Percentiles rank a stretch among this genome's conserved stretches.
Evolutionary conservation across 2,113 vertebrate genomes (phyloP).

Genomic region (Eleginops maclovinus): DNA sequence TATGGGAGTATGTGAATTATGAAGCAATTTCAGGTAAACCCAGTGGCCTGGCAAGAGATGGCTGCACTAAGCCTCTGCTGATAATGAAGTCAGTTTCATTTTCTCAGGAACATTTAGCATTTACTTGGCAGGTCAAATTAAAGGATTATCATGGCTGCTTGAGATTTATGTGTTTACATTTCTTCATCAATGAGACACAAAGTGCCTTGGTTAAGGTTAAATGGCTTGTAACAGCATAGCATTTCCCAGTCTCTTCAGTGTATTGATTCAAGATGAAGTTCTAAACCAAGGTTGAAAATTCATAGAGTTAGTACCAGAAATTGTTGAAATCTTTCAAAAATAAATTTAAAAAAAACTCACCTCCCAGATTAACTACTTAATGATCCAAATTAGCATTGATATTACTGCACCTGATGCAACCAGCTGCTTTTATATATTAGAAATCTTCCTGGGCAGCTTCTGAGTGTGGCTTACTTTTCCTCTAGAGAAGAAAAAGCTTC

Average conservation of each 20-base stretch:
- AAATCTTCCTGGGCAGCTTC: neutral
- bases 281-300: slow-evolving; percentile 5
- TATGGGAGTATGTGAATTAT: slow-evolving; percentile 6
- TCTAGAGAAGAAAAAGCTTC: neutral
- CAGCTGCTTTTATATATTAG: neutral
- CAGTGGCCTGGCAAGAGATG: neutral
- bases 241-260: slow-evolving; percentile 11
- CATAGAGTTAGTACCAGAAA: neutral
- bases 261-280: slow-evolving; percentile 15
- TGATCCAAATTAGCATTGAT: neutral
- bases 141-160: slow-evolving; percentile 11
- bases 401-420: neutral
- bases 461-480: neutral
- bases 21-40: slow-evolving; percentile 31
- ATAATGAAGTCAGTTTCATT: slow-evolving; percentile 52
- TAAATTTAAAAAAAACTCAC: neutral
- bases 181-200: neutral
- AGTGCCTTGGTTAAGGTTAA: neutral
- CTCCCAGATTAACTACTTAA: neutral
- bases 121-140: neutral
- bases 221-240: neutral
- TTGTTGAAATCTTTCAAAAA: neutral
- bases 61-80: slow-evolving; percentile 3
- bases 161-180: neutral
- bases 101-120: slow-evolving; percentile 17